These are phyloP conservation scores for Platerodrilus igneus DNA, from an alignment of 2,888 invertebrate genomes.

Conservation along the genomic window DNA sequence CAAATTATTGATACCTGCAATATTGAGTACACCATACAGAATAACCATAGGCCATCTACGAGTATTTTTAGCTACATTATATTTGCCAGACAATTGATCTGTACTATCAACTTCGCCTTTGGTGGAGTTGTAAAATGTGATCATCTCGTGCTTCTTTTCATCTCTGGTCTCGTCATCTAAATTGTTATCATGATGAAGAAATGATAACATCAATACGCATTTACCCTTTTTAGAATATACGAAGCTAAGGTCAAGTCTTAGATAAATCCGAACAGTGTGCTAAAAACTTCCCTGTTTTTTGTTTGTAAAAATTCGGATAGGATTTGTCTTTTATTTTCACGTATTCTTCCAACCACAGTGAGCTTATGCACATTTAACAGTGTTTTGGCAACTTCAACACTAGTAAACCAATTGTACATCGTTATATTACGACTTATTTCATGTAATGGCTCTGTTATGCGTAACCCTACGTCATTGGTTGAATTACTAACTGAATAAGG, in stretches of 20 bases:
- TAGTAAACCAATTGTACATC: slow-evolving; percentile 19
- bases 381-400: slow-evolving; percentile 14
- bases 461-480: slow-evolving; percentile 6
- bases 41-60: too few species aligned
- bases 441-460: slow-evolving; percentile 11
- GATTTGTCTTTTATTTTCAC: slow-evolving; percentile 27
- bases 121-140: too few species aligned
- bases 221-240: slow-evolving; percentile 1
- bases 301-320: slow-evolving; percentile 18
- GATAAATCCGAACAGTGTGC: slow-evolving; percentile 20
- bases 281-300: slow-evolving; percentile 9
- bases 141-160: too few species aligned
- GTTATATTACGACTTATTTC: slow-evolving; percentile 9
- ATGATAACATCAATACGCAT: neutral
- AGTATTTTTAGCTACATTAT: too few species aligned
- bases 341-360: slow-evolving; percentile 23
- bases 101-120: too few species aligned
- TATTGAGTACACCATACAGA: too few species aligned
- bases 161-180: neutral
- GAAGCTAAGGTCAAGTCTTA: slow-evolving; percentile 10
- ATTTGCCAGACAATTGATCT: too few species aligned
- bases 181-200: neutral
- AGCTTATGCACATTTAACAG: slow-evolving; percentile 16
- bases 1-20: too few species aligned
- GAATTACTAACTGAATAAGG: slow-evolving; percentile 10